phyloP scores from a whole-genome alignment of 2,888 invertebrate species.

The Agonopterix alstromeriana region DNA sequence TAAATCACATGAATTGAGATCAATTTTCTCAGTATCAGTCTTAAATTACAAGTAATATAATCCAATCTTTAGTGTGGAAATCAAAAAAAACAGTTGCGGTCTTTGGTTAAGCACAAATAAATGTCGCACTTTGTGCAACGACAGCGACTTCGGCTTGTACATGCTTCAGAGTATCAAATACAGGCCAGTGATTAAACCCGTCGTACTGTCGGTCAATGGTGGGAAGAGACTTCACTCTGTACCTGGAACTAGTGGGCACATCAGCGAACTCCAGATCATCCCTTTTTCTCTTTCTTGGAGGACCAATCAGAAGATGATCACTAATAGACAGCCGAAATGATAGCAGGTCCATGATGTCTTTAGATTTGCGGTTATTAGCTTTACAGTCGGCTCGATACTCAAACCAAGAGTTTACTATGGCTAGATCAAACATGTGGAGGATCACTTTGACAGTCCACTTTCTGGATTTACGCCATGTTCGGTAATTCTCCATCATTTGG shows the following conservation, averaged over 20 bases:
- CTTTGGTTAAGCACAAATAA: constrained; percentile 16
- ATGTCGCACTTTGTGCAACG: constrained; percentile 19
- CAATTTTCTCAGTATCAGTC: constrained; percentile 2
- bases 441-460: constrained; percentile 22
- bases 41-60: neutral
- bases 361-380: constrained; percentile 4
- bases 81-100: constrained; percentile 12
- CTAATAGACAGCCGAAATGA: constrained; percentile 14
- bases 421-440: constrained; percentile 14
- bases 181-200: constrained; percentile 17
- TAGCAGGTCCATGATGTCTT: constrained; percentile 15
- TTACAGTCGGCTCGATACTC: constrained; percentile 12
- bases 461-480: too few species aligned
- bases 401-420: constrained; percentile 18
- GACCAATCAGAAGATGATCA: constrained; percentile 12
- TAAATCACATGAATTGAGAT: constrained; percentile 4
- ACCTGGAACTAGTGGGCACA: constrained; percentile 10
- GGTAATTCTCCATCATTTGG: too few species aligned
- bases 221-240: constrained; percentile 10
- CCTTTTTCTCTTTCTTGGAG: constrained; percentile 8
- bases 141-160: constrained; percentile 13
- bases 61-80: constrained; percentile 3
- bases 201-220: constrained; percentile 13
- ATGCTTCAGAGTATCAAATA: constrained; percentile 10
- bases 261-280: constrained; percentile 13